These are phyloP conservation scores for Clarias fuscus DNA, from an alignment of 2,797 vertebrate species.

Conservation along the genomic window DNA sequence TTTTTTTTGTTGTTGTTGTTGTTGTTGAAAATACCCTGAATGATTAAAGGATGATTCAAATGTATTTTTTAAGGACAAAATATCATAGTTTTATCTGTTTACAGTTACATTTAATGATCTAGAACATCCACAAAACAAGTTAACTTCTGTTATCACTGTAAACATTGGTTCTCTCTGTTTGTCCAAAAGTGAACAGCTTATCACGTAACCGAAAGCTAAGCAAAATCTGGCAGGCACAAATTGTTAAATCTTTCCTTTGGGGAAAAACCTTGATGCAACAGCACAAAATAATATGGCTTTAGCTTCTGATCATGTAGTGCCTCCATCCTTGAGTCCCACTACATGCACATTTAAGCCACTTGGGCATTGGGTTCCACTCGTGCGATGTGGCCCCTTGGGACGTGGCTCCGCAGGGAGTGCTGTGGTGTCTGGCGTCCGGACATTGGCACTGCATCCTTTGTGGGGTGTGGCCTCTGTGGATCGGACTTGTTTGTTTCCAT, in stretches of 20 bases:
- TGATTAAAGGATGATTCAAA: too few relatives aligned
- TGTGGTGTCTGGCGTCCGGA: too few relatives aligned
- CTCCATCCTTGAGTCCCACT: neutral
- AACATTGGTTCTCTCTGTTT: neutral
- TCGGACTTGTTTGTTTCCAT: too few relatives aligned
- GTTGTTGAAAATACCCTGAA: neutral
- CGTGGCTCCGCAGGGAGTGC: too few relatives aligned
- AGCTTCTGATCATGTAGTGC: neutral
- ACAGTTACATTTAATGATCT: neutral
- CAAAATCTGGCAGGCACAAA: neutral
- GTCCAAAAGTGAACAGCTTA: neutral
- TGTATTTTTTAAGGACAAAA: neutral
- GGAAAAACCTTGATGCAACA: neutral
- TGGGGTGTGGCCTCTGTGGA: too few relatives aligned
- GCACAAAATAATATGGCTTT: neutral
- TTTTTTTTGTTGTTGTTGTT: neutral
- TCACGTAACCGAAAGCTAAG: neutral
- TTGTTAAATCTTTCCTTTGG: neutral
- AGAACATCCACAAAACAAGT: neutral
- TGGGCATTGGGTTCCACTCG: too few relatives aligned
- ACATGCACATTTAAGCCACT: too few relatives aligned
- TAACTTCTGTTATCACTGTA: neutral
- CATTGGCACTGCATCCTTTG: too few relatives aligned
- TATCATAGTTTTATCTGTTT: neutral
- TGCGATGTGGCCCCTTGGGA: too few relatives aligned